These are phyloP conservation scores for Lampris incognitus DNA, from an alignment of 2,113 vertebrate genomes.

Conservation along the genomic window DNA sequence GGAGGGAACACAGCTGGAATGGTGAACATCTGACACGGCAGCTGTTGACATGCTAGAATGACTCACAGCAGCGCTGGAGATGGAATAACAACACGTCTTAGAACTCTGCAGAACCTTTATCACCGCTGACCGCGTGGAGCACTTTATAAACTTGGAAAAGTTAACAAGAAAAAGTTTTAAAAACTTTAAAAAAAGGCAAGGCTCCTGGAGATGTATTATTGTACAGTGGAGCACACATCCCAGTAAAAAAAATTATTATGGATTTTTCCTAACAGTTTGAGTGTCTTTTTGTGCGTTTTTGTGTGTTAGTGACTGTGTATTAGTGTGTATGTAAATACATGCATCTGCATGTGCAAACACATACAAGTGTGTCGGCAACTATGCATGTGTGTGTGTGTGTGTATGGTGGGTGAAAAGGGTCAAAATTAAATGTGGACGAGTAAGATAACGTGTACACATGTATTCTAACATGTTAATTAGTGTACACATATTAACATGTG, in stretches of 20 bases:
- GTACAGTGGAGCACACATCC: background rate
- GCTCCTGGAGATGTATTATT: background rate
- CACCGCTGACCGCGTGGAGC: slow-evolving; percentile 21
- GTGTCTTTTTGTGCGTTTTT: slow-evolving; percentile 6
- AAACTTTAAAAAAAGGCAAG: background rate
- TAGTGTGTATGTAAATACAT: background rate
- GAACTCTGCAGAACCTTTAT: slow-evolving; percentile 3
- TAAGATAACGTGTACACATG: no score
- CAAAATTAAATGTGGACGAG: no score
- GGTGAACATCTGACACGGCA: slow-evolving; percentile 64
- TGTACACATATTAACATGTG: no score
- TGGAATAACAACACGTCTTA: background rate
- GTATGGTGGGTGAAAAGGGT: no score
- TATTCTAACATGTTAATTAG: no score
- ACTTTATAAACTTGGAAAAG: slow-evolving; percentile 1
- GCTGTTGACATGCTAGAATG: slow-evolving; percentile 71
- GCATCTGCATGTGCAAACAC: background rate
- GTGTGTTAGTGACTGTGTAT: slow-evolving; percentile 4
- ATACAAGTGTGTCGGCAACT: background rate
- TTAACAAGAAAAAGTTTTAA: no score
- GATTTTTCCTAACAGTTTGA: background rate
- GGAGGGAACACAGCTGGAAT: slow-evolving; percentile 72
- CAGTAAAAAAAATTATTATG: background rate
- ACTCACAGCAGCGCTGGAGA: slow-evolving; percentile 48
- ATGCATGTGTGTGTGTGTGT: background rate